These are phyloP conservation scores for Mesocricetus auratus DNA, from an alignment of 2,113 vertebrate genomes.

Conservation along the genomic window DNA sequence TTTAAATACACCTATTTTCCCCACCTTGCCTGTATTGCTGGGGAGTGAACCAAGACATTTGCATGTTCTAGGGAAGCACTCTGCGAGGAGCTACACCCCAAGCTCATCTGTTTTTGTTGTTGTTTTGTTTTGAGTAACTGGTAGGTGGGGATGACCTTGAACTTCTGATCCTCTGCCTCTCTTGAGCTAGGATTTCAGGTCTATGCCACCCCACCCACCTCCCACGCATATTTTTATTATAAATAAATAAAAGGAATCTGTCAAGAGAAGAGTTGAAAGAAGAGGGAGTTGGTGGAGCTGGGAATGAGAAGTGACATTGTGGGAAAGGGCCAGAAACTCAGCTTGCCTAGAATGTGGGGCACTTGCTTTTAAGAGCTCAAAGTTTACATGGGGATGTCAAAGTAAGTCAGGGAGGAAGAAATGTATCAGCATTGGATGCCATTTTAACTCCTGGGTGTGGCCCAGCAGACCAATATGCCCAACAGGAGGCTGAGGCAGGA, in stretches of 20 bases:
- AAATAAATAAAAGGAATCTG: neutral
- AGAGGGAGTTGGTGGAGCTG: neutral
- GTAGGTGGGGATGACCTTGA: neutral
- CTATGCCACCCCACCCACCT: neutral
- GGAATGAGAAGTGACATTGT: neutral
- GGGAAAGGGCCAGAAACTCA: neutral
- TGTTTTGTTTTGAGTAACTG: neutral
- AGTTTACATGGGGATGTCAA: neutral
- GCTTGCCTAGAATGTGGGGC: too few species aligned
- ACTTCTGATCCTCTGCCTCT: neutral
- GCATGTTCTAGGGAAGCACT: neutral
- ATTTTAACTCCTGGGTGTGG: neutral
- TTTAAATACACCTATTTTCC: neutral
- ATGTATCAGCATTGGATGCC: neutral
- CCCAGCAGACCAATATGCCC: neutral
- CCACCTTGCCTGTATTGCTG: neutral
- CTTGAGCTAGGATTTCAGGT: neutral
- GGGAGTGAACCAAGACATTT: neutral
- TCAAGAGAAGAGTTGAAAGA: neutral
- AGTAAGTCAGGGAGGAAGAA: neutral
- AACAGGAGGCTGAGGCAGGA: neutral
- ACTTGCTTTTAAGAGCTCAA: neutral
- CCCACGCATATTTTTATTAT: neutral
- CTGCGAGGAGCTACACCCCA: neutral
- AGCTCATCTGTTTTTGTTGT: neutral